These are phyloP conservation scores for Hormaphis cornu DNA, from an alignment of 1,140 invertebrate genomes.

Conservation along the genomic window DNA sequence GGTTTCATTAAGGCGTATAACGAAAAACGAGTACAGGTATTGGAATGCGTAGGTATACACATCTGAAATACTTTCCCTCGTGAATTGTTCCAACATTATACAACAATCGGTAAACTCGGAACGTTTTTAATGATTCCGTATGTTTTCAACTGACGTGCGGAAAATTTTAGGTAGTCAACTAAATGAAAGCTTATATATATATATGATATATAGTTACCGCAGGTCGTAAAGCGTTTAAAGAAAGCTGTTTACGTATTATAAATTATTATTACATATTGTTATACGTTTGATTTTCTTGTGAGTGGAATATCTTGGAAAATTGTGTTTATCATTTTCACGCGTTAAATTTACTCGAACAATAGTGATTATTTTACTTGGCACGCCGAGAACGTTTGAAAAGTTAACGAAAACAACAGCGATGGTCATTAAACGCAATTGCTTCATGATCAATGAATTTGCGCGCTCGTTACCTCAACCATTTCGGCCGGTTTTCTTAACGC, in stretches of 20 bases:
- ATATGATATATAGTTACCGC: neutral
- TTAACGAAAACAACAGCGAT: neutral
- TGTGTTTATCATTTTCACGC: too few species aligned
- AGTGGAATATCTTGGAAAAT: too few species aligned
- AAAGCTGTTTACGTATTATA: too few species aligned
- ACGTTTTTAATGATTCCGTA: conserved; percentile 10
- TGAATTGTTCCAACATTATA: conserved; percentile 27
- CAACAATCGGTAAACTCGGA: conserved; percentile 10
- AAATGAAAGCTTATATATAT: conserved; percentile 29
- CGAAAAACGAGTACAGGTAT: conserved; percentile 4
- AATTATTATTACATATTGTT: too few species aligned
- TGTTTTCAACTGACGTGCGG: neutral
- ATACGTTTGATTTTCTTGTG: too few species aligned
- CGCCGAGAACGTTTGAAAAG: too few species aligned
- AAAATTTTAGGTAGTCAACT: neutral
- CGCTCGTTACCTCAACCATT: neutral
- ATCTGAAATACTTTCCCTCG: conserved; percentile 18
- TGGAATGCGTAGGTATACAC: neutral
- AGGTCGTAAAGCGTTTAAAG: too few species aligned
- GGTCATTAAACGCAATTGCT: neutral
- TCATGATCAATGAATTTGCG: neutral
- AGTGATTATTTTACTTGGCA: too few species aligned
- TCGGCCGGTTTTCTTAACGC: too few species aligned
- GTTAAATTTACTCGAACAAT: too few species aligned
- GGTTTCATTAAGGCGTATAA: conserved; percentile 5